Percentiles rank a stretch among this genome's conserved stretches.
phyloP scores from a whole-genome alignment of 2,113 vertebrate species.

The Cololabis saira region DNA sequence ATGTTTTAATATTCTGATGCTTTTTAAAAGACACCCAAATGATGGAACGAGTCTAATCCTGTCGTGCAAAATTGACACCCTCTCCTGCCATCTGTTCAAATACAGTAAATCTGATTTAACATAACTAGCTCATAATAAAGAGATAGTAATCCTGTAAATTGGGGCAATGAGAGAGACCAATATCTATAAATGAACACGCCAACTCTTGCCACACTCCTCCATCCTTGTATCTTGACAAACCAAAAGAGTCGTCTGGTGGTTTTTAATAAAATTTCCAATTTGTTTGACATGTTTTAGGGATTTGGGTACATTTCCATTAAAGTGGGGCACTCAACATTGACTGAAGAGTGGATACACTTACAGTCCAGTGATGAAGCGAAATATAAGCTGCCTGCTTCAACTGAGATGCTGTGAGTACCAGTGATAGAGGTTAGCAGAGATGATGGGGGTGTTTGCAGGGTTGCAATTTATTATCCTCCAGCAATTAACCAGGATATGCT shows the following conservation, averaged over 20 bases:
- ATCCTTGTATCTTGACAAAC: slow-evolving; percentile 41
- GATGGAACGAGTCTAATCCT: slow-evolving; percentile 68
- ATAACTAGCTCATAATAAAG: slow-evolving; percentile 62
- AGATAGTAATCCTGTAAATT: slow-evolving; percentile 74
- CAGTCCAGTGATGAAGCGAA: slow-evolving; percentile 44
- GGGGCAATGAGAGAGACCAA: slow-evolving; percentile 68
- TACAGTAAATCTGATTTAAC: slow-evolving; percentile 62
- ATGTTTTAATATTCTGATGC: slow-evolving; percentile 69
- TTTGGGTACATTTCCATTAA: slow-evolving; percentile 46
- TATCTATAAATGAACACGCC: slow-evolving; percentile 63
- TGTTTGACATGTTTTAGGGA: slow-evolving; percentile 58
- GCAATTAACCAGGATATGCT: slow-evolving; percentile 80
- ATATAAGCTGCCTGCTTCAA: slow-evolving; percentile 66
- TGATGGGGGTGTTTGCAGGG: slow-evolving; percentile 19
- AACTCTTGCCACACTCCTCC: slow-evolving; percentile 27
- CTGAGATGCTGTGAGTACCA: slow-evolving; percentile 37
- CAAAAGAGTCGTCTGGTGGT: slow-evolving; percentile 46
- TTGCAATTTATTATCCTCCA: slow-evolving; percentile 76
- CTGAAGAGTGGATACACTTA: slow-evolving; percentile 46
- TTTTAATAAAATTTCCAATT: slow-evolving; percentile 49
- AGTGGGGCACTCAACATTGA: slow-evolving; percentile 68
- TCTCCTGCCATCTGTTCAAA: slow-evolving; percentile 67
- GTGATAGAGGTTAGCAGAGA: slow-evolving; percentile 47
- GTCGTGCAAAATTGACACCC: slow-evolving; percentile 63
- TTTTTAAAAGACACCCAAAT: slow-evolving; percentile 72